These are phyloP conservation scores for Tarsius wallacei DNA, from an alignment of 2,797 vertebrate species.

Conservation along the genomic window DNA sequence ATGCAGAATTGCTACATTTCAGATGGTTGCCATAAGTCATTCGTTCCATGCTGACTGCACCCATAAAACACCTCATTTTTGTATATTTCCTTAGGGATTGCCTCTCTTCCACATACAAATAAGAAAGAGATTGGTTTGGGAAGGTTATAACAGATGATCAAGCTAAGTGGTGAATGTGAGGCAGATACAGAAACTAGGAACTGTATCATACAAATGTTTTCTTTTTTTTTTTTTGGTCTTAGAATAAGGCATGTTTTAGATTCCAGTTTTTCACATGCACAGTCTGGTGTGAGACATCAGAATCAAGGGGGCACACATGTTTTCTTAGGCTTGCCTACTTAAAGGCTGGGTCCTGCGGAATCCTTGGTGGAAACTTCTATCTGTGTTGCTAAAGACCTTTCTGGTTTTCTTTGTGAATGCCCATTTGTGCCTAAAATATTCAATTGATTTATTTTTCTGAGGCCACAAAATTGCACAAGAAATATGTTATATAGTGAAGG, in stretches of 20 bases:
- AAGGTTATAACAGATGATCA: slow-evolving; percentile 65
- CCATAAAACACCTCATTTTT: slow-evolving; percentile 82
- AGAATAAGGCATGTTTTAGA: too few species aligned
- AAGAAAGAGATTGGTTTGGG: slow-evolving; percentile 75
- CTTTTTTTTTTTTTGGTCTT: too few species aligned
- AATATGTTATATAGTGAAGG: not conserved
- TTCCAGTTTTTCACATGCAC: too few species aligned
- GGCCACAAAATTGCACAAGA: not conserved
- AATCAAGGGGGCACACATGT: not conserved
- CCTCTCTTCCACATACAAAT: slow-evolving; percentile 72
- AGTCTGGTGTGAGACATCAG: too few species aligned
- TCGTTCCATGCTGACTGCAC: slow-evolving; percentile 71
- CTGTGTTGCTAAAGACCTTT: not conserved
- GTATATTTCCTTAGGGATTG: slow-evolving; percentile 75
- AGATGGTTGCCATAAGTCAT: slow-evolving; percentile 74
- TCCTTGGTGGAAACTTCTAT: not conserved
- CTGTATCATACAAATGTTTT: not conserved
- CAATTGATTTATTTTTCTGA: slow-evolving; percentile 34
- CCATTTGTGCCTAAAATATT: not conserved
- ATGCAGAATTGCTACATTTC: slow-evolving; percentile 80
- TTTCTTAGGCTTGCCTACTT: not conserved
- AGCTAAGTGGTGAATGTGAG: slow-evolving; percentile 26
- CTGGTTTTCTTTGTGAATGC: not conserved
- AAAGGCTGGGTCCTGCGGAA: not conserved
- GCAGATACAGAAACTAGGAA: not conserved